phyloP scores from a whole-genome alignment of 2,888 invertebrate species.

The Phaedon cochleariae region DNA sequence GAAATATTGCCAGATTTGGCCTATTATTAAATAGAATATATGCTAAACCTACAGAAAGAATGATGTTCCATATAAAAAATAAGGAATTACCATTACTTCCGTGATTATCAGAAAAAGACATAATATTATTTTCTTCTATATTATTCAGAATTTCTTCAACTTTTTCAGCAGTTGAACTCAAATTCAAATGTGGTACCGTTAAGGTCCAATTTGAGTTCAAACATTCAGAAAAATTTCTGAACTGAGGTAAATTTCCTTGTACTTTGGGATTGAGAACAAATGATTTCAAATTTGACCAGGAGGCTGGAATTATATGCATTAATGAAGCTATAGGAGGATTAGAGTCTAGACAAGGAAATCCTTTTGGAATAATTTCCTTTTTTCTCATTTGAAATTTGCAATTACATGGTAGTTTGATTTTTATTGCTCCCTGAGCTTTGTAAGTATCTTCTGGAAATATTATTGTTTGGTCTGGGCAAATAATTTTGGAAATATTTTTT shows the following conservation, averaged over 20 bases:
- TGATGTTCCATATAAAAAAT: too few species aligned
- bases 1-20: too few species aligned
- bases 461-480: conserved; percentile 10
- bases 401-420: conserved; percentile 28
- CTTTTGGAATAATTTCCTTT: conserved; percentile 23
- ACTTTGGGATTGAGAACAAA: conserved; percentile 24
- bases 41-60: too few species aligned
- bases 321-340: neutral
- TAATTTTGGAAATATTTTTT: conserved; percentile 1
- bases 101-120: too few species aligned
- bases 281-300: conserved; percentile 30
- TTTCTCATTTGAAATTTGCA: conserved; percentile 16
- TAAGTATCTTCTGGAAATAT: neutral
- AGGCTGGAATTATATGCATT: conserved; percentile 29
- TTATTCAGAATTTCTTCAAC: too few species aligned
- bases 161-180: neutral
- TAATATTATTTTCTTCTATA: too few species aligned
- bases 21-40: too few species aligned
- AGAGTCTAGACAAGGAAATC: conserved; percentile 28
- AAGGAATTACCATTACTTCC: too few species aligned
- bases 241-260: neutral
- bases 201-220: conserved; percentile 16
- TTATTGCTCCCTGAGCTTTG: conserved; percentile 20
- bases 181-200: conserved; percentile 11
- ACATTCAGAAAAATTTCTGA: conserved; percentile 7